Evolutionary conservation across 2,797 vertebrate species (phyloP), one percentile per base, ranked within the genome.

Genomic region (Catharus ustulatus): DNA sequence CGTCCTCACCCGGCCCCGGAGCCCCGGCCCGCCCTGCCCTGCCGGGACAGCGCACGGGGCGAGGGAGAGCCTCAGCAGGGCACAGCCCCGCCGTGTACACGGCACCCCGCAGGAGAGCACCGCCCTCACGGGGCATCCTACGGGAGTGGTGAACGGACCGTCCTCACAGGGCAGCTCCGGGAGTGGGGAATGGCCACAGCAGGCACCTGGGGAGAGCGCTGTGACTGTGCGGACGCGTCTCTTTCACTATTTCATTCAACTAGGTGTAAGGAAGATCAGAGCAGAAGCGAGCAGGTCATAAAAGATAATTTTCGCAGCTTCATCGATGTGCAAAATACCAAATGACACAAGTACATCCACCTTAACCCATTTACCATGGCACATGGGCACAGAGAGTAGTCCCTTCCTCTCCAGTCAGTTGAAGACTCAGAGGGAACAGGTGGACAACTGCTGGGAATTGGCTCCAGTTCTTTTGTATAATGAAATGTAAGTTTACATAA

Each of bases 81-180:
- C 11, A 7, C 9, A 1, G 48, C 18, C 29, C 45, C 15, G 9
- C 1, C 48, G 18, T 8, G 52, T 13, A 21, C 14, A 0, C 58
- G n/a, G 20, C 74, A 46, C 7, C 17, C 43, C 3, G 3, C 2
- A 0, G 46, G 26, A 1, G 0, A 40, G 34, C 6, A 9, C 3
- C 8, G 0, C 55, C 13, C 23, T 11, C 11, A 36, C 24, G 1
- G 34, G 49, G 45, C 5, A 1, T 45, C 24, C 14, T n/a, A 5
- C 29, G 22, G 16, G 6, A 51, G 26, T 9, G 48, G 48, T 48
- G 24, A 49, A 49, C 22, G 42, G 15, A 42, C 42, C 6, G 42
- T 4, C 10, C 22, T 12, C 12, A 34, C 26, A 1, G 34, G 48
- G 51, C 4, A 1, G 57, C 15, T 36, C 5, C 23, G 21, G 20